These are phyloP conservation scores for Boloria selene DNA, from an alignment of 2,888 invertebrate species.

Conservation along the genomic window DNA sequence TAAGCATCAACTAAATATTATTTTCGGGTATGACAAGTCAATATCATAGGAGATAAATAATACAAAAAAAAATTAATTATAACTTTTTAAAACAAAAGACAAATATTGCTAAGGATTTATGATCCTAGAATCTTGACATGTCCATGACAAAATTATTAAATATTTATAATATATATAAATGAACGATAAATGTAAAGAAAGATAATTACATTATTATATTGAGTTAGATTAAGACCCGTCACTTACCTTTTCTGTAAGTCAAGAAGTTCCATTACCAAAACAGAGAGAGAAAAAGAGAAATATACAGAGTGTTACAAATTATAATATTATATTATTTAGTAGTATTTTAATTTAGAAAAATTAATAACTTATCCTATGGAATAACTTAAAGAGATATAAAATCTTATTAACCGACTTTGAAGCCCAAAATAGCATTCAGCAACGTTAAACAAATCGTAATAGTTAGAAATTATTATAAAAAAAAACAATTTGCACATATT, in stretches of 20 bases:
- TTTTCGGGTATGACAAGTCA: no score
- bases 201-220: background rate
- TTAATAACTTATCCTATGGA: no score
- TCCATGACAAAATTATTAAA: no score
- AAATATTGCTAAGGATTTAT: no score
- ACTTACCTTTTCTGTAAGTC: constrained; percentile 24
- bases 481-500: constrained; percentile 3
- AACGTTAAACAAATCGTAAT: background rate
- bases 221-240: constrained; percentile 9
- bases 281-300: constrained; percentile 10
- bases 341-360: no score
- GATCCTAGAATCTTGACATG: no score
- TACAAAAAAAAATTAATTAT: no score
- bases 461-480: background rate
- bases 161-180: background rate
- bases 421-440: background rate
- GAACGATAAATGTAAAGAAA: background rate
- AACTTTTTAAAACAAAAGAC: no score
- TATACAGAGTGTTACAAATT: constrained; percentile 27
- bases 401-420: no score
- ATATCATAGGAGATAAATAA: no score
- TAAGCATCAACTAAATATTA: no score
- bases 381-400: no score
- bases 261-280: constrained; percentile 33
- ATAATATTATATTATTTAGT: background rate